A percentile compares a stretch with the other conserved stretches of the same genome.
Conservation (phyloP, 2,888 invertebrate genomes). For the Seira ritae region DNA sequence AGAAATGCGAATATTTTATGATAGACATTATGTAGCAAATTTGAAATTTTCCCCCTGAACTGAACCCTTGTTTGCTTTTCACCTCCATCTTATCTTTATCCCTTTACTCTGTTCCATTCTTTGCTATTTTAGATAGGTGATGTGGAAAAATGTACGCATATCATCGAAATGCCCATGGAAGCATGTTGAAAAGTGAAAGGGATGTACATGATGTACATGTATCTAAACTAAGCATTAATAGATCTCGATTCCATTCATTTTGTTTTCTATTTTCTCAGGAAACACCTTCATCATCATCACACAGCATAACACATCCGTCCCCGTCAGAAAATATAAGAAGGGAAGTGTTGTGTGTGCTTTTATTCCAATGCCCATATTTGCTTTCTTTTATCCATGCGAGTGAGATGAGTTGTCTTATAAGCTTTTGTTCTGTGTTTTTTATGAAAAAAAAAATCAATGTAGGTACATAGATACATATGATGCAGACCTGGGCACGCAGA, state of each 20-base stretch:
- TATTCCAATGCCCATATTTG: neutral
- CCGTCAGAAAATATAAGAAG: neutral
- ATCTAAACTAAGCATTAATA: neutral
- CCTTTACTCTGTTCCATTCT: neutral
- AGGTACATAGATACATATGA: too few species aligned
- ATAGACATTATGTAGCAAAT: slow-evolving; percentile 48
- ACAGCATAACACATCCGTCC: too few species aligned
- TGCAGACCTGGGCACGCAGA: neutral
- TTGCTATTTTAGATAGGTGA: neutral
- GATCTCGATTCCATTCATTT: too few species aligned
- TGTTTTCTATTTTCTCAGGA: too few species aligned
- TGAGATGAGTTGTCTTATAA: neutral
- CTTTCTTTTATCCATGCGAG: neutral
- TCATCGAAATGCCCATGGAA: neutral
- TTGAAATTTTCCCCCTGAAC: slow-evolving; percentile 35
- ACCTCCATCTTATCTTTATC: neutral
- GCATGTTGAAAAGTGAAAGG: neutral
- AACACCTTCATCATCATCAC: too few species aligned
- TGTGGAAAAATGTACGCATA: neutral
- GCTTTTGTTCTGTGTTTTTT: slow-evolving; percentile 1
- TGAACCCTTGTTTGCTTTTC: slow-evolving; percentile 2
- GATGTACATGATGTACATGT: neutral
- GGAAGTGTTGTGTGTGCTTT: neutral
- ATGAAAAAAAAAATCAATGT: slow-evolving; percentile 13
- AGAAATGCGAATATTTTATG: slow-evolving; percentile 59